Percentiles rank a stretch among this genome's conserved stretches.
Evolutionary conservation across 2,888 invertebrate species (phyloP).

Genomic region (Lithophane leautieri): DNA sequence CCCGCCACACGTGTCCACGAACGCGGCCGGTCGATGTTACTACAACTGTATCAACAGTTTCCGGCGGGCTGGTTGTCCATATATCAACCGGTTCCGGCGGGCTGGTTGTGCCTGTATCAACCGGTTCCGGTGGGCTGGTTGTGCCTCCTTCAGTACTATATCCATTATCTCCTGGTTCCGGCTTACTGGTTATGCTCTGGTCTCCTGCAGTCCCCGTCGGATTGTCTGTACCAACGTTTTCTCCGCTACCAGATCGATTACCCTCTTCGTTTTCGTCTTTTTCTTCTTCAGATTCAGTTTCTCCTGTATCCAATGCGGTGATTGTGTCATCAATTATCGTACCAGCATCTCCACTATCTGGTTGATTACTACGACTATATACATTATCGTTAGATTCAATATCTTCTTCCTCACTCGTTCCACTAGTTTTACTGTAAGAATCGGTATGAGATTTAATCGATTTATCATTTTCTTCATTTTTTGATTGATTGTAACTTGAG

Average conservation of each 20-base stretch:
- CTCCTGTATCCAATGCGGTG: background rate
- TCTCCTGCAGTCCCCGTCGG: background rate
- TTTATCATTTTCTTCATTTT: conserved; percentile 2
- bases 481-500: background rate
- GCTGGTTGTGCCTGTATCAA: background rate
- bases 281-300: background rate
- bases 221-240: background rate
- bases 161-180: background rate
- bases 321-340: background rate
- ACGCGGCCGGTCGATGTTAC: conserved; percentile 76
- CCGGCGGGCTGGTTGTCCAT: background rate
- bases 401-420: background rate
- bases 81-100: background rate
- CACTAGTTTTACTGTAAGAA: background rate
- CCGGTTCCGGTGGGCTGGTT: background rate
- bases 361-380: conserved; percentile 1
- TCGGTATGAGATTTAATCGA: background rate
- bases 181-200: background rate
- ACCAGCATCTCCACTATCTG: background rate
- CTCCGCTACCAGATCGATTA: background rate
- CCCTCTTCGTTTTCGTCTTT: background rate
- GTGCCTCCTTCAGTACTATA: background rate
- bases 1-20: conserved; percentile 69
- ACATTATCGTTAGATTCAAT: background rate
- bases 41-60: conserved; percentile 42